Evolutionary conservation across 2,113 vertebrate species (phyloP).

Genomic region (Protobothrops flavoviridis): DNA sequence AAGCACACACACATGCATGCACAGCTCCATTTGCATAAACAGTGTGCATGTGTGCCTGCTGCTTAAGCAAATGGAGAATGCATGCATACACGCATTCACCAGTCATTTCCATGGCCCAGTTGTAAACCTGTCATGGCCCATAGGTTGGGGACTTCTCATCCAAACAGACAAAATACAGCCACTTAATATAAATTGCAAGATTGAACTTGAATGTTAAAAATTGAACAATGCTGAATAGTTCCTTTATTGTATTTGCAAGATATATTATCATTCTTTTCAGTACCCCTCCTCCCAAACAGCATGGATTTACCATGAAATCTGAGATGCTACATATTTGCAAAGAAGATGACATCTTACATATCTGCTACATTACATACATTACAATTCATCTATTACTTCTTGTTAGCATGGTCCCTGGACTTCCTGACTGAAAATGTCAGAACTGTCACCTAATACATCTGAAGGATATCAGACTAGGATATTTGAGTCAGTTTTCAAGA

Average conservation of each 20-base stretch:
- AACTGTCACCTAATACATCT: not conserved
- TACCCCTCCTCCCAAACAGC: not conserved
- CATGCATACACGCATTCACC: no score
- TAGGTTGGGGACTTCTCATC: not conserved
- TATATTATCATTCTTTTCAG: not conserved
- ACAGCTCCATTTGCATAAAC: no score
- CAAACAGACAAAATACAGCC: not conserved
- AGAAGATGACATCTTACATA: not conserved
- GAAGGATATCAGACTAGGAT: not conserved
- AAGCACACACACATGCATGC: no score
- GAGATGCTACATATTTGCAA: not conserved
- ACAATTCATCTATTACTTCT: not conserved
- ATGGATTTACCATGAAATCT: not conserved
- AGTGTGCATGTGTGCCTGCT: no score
- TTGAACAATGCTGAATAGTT: not conserved
- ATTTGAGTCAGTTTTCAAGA: not conserved
- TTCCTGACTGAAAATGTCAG: not conserved
- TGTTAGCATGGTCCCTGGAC: not conserved
- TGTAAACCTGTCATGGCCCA: no score
- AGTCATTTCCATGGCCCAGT: no score
- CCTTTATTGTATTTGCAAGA: not conserved
- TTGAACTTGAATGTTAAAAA: not conserved
- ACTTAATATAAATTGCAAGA: not conserved
- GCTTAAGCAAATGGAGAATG: no score
- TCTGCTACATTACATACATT: not conserved